Evolutionary conservation across 2,888 invertebrate genomes (phyloP), one percentile per base, ranked within the genome.

Genomic region (Eristalis arbustorum): DNA sequence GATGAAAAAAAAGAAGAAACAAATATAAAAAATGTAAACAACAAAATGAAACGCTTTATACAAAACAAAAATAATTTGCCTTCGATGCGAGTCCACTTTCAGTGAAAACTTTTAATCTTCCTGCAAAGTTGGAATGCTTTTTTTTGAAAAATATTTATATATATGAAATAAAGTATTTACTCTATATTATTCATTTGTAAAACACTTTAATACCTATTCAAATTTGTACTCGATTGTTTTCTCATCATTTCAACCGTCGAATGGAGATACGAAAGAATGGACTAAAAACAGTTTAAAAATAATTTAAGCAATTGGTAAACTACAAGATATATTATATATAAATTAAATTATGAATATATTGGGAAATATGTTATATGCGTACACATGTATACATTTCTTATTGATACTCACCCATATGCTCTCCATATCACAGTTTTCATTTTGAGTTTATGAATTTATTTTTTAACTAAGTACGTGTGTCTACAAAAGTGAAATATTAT

Each of bases 401-500:
- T 74, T 85, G 85, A 82, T 82, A 74, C 61, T 82, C 73, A 77
- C 57, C 69, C 82, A 82, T 82, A 71, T 13, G 63, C 77, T 74
- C 85, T 78, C 82, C 85, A 85, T 85, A 85, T 85, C 85, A 85
- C 64, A 64, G 71, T 75, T 74, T 10, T 76, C 28, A 34, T 14
- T 68, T 13, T 42, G 18, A 25, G 40, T 64, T 56, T 72, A 49
- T 62, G 23, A 64, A 71, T 76, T 69, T 61, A 25, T 22, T 59
- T 67, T 79, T 66, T 18, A 18, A 31, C n/a, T 49, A 14, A 73
- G 4, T 31, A 18, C 66, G 37, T 37, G 71, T 71, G 10, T 67
- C 40, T 71, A 71, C 71, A 42, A 23, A 31, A 31, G 11, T 57
- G 31, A 63, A 31, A 25, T 25, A 25, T 25, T 25, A 10, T 28